Conservation (phyloP, 2,797 vertebrate species). For the Taeniopygia guttata region DNA sequence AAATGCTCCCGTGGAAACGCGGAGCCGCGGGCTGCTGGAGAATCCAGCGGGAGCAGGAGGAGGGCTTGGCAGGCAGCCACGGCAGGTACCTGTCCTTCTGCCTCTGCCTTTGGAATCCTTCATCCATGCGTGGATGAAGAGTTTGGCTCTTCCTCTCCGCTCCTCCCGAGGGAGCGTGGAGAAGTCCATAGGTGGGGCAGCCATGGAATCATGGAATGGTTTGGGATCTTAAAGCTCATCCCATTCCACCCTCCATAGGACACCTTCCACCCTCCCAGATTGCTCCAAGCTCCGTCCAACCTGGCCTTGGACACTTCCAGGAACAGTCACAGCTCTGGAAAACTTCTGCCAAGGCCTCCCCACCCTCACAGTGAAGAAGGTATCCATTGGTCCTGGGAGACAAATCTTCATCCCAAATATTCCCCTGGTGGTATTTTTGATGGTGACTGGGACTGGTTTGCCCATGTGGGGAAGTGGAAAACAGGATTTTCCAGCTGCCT, state of each 20-base stretch:
- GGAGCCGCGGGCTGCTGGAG: conserved; percentile 21
- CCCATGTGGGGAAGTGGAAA: neutral
- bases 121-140: fast-evolving
- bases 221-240: neutral
- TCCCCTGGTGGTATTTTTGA: neutral
- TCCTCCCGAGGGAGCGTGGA: neutral
- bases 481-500: neutral
- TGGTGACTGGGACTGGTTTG: neutral
- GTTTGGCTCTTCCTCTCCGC: neutral
- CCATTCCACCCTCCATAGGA: neutral
- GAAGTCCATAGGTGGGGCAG: neutral
- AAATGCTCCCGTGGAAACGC: conserved; percentile 19
- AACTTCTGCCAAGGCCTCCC: fast-evolving
- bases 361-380: neutral
- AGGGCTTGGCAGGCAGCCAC: conserved; percentile 38
- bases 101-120: neutral
- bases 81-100: neutral
- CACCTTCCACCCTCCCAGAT: fast-evolving
- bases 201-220: neutral
- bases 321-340: neutral
- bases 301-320: neutral
- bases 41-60: neutral
- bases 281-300: fast-evolving
- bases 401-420: neutral
- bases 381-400: neutral